Base-by-base conservation (phyloP, 2,888 invertebrate genomes). In the Anagyrus pseudococci region DNA sequence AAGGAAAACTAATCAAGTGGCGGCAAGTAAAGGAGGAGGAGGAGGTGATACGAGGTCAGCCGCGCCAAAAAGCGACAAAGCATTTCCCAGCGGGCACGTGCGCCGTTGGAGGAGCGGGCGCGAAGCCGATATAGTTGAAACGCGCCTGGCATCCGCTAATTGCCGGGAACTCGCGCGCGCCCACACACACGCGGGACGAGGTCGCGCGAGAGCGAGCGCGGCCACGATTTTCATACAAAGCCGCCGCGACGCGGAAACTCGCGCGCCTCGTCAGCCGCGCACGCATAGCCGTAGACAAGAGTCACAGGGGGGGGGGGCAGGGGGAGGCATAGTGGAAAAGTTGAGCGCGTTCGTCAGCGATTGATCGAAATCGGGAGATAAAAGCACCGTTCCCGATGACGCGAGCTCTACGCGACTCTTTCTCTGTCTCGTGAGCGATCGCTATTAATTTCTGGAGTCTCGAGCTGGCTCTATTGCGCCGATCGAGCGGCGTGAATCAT, bases 131-230 rank as follows among this genome's bases (percentile, higher is more conserved):
- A n/a, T n/a, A 25, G 46, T 26, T 29, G 25, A 57, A 46, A 64
- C 59, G 50, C 50, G 55, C 29, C n/a, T 43, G 47, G 55, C 50
- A 64, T 64, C 48, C 56, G 55, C 41, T 64, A 59, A 64, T 64
- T 59, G 53, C 43, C 49, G 20, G 22, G n/a, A n/a, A n/a, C n/a
- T 29, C 10, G 15, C 49, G 49, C 33, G 49, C 25, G 17, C 25
- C 13, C 49, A 49, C 13, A 25, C 13, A 48, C 23, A 22, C 23
- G 23, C 4, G 48, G 29, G 29, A 7, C 6, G 26, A 19, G 48
- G 20, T 4, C 4, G 23, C 52, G 29, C 6, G 26, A 19, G 48
- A 7, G 3, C 4, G 23, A 29, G 29, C 52, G 52, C 43, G n/a
- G 10, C 43, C 7, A 19, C 53, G 48, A 33, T 58, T 58, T 43